Percentiles rank a stretch among this genome's conserved stretches.
These are phyloP conservation scores for Drosophila funebris DNA, from an alignment of 1,140 invertebrate genomes.

Conservation along the genomic window DNA sequence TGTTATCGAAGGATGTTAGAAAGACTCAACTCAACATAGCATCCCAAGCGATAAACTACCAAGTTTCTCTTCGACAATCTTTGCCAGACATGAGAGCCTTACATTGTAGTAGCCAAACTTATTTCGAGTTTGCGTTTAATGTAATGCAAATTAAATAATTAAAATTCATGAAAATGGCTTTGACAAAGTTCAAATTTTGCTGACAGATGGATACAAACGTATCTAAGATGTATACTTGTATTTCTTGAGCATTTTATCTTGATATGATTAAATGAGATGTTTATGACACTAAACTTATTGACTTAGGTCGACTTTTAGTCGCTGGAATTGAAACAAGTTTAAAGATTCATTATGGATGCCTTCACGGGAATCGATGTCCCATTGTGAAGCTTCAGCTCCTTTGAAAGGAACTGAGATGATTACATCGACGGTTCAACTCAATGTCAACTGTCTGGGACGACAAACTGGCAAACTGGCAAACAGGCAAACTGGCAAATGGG, in stretches of 20 bases:
- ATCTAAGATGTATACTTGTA: too few relatives aligned
- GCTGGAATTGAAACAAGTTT: neutral
- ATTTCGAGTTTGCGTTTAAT: neutral
- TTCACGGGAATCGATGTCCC: neutral
- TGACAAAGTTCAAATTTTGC: neutral
- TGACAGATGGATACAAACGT: neutral
- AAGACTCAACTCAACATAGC: too few relatives aligned
- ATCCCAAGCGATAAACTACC: too few relatives aligned
- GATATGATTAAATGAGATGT: slow-evolving; percentile 1
- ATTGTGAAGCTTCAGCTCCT: neutral
- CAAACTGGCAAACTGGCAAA: neutral
- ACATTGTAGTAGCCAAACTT: neutral
- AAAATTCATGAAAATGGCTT: slow-evolving; percentile 7
- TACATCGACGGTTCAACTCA: neutral
- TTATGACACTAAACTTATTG: slow-evolving; percentile 11
- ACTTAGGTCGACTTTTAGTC: slow-evolving; percentile 7
- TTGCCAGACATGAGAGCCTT: neutral
- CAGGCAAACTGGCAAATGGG: too few relatives aligned
- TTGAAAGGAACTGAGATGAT: neutral
- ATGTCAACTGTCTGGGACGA: slow-evolving; percentile 7
- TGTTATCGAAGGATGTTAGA: too few relatives aligned
- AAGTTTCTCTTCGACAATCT: neutral
- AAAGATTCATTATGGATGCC: slow-evolving; percentile 8
- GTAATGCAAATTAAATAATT: slow-evolving; percentile 13
- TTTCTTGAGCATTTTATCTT: neutral